A percentile compares a stretch with the other conserved stretches of the same genome.
Evolutionary conservation across 2,113 vertebrate species (phyloP).

Genomic region (Peromyscus leucopus): DNA sequence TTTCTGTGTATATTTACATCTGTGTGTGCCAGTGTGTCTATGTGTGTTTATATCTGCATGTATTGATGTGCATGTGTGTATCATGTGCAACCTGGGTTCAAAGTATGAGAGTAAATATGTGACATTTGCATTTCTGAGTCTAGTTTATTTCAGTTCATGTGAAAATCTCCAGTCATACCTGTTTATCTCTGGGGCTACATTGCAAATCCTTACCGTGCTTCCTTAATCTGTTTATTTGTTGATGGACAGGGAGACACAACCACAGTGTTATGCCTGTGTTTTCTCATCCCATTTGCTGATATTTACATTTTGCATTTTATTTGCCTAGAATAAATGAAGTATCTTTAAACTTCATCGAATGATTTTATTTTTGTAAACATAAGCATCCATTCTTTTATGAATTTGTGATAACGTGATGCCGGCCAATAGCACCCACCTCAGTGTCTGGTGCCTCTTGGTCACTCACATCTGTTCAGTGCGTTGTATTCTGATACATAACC

Average conservation of each 20-base stretch:
- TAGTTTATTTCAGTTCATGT: background rate
- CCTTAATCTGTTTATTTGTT: background rate
- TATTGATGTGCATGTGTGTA: background rate
- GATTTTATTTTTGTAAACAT: background rate
- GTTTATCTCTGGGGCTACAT: background rate
- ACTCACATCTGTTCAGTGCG: background rate
- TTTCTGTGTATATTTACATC: background rate
- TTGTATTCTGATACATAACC: background rate
- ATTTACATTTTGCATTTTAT: conserved; percentile 8
- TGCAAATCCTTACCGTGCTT: background rate
- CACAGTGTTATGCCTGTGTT: background rate
- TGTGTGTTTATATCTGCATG: too few relatives aligned
- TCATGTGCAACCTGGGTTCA: background rate
- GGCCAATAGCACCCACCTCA: background rate
- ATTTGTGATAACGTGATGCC: background rate
- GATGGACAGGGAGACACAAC: background rate
- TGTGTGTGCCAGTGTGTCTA: background rate
- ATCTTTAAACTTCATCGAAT: background rate
- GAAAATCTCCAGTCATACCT: background rate
- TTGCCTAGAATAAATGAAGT: background rate
- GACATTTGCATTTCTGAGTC: background rate
- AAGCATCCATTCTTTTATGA: background rate
- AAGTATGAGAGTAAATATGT: background rate
- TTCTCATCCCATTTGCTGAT: background rate
- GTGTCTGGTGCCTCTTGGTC: background rate